These are phyloP conservation scores for Athripsodes cinereus DNA, from an alignment of 2,888 invertebrate genomes.

Conservation along the genomic window DNA sequence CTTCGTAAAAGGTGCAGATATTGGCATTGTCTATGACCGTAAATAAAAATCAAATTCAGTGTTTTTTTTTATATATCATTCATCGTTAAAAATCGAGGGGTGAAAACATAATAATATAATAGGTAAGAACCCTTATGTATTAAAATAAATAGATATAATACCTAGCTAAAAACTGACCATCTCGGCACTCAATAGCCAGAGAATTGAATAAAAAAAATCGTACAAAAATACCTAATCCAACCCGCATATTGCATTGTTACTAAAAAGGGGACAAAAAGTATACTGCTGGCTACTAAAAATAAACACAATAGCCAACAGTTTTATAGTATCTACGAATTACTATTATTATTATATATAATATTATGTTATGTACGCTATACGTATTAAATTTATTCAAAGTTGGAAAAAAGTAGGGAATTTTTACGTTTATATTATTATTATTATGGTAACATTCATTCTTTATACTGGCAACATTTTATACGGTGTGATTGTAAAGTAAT, in stretches of 20 bases:
- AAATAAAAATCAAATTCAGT: constrained; percentile 16
- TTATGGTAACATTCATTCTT: neutral
- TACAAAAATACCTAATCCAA: constrained; percentile 25
- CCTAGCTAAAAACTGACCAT: constrained; percentile 24
- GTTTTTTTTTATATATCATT: constrained; percentile 11
- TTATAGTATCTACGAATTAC: no score
- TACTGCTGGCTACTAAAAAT: neutral
- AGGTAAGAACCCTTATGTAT: neutral
- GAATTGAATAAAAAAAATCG: constrained; percentile 19
- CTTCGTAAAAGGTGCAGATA: constrained; percentile 22
- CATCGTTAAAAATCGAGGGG: neutral
- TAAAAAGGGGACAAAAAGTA: constrained; percentile 14
- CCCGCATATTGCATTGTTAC: constrained; percentile 21
- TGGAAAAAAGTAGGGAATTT: neutral
- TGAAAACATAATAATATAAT: neutral
- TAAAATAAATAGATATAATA: no score
- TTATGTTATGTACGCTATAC: no score
- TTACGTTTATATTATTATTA: neutral
- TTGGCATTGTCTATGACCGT: constrained; percentile 8
- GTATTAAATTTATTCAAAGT: neutral
- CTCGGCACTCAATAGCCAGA: constrained; percentile 21
- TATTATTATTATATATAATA: no score
- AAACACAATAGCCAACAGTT: neutral
- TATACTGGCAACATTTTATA: neutral
- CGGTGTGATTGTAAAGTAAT: neutral